Percentiles rank a stretch among this genome's conserved stretches.
phyloP scores from a whole-genome alignment of 2,797 vertebrate species.

The Crocodylus rhombifer region DNA sequence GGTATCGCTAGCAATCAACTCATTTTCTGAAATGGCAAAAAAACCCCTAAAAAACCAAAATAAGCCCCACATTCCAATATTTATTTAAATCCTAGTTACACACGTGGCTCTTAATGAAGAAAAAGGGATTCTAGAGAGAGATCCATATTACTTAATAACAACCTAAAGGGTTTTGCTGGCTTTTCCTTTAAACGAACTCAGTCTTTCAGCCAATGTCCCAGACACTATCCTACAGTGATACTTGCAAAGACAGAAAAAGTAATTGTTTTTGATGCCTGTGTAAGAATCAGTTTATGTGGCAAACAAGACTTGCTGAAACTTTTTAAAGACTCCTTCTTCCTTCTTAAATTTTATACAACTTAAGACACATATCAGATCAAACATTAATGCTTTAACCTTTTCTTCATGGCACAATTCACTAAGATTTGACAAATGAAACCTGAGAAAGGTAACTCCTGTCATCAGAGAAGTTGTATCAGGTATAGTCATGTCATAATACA shows the following conservation, averaged over 20 bases:
- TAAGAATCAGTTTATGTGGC: background rate
- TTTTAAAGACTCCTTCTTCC: background rate
- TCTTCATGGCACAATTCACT: conserved; percentile 23
- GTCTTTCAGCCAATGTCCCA: background rate
- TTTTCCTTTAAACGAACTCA: background rate
- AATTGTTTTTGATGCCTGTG: background rate
- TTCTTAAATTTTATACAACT: conserved; percentile 2
- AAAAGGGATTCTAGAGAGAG: background rate
- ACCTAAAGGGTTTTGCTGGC: background rate
- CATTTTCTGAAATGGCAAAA: background rate
- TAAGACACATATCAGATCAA: background rate
- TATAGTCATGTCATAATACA: conserved; percentile 12
- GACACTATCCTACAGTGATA: background rate
- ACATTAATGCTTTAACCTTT: conserved; percentile 67
- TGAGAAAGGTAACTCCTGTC: conserved; percentile 54
- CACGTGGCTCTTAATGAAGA: background rate
- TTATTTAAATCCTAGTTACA: background rate
- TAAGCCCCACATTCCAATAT: no score
- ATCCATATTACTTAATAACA: background rate
- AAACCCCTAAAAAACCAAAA: background rate
- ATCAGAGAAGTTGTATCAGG: conserved; percentile 44
- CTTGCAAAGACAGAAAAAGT: background rate
- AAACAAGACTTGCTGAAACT: background rate
- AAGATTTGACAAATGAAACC: conserved; percentile 62
- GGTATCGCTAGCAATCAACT: background rate